Percentiles rank a stretch among this genome's conserved stretches.
These are phyloP conservation scores for Calephelis perditalis DNA, from an alignment of 2,888 invertebrate genomes.

Conservation along the genomic window DNA sequence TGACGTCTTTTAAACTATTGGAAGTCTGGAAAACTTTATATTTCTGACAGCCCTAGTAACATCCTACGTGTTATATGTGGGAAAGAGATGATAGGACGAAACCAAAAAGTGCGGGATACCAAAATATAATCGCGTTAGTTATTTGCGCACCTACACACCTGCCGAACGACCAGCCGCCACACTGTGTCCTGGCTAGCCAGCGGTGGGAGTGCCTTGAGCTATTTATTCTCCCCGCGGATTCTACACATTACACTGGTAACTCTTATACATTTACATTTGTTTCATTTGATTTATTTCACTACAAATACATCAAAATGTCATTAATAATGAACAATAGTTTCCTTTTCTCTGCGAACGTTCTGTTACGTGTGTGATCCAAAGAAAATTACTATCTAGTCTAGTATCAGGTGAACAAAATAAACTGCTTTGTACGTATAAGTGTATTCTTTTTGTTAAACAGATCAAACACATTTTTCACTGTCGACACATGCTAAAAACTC, in stretches of 20 bases:
- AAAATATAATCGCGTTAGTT: constrained; percentile 26
- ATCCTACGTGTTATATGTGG: constrained; percentile 9
- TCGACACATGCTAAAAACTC: no score
- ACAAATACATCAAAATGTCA: background rate
- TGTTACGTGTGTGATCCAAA: no score
- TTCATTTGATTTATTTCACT: background rate
- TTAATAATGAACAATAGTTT: no score
- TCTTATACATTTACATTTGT: constrained; percentile 5
- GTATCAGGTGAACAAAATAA: no score
- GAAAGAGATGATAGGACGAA: constrained; percentile 20
- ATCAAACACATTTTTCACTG: no score
- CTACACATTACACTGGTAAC: constrained; percentile 21
- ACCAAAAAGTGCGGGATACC: constrained; percentile 23
- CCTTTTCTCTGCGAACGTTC: no score
- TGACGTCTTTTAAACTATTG: no score
- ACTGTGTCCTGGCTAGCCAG: constrained; percentile 45
- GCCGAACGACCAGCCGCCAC: constrained; percentile 53
- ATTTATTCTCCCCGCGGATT: constrained; percentile 49
- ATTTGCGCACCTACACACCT: constrained; percentile 55
- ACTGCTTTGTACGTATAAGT: no score
- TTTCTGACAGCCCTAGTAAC: background rate
- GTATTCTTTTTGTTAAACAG: no score
- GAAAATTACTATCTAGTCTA: no score
- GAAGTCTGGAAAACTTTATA: no score
- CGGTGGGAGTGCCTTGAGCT: constrained; percentile 43